Evolutionary conservation across 2,888 invertebrate genomes (phyloP), one percentile per base, ranked within the genome.

Genomic region (Plagiodera versicolora): DNA sequence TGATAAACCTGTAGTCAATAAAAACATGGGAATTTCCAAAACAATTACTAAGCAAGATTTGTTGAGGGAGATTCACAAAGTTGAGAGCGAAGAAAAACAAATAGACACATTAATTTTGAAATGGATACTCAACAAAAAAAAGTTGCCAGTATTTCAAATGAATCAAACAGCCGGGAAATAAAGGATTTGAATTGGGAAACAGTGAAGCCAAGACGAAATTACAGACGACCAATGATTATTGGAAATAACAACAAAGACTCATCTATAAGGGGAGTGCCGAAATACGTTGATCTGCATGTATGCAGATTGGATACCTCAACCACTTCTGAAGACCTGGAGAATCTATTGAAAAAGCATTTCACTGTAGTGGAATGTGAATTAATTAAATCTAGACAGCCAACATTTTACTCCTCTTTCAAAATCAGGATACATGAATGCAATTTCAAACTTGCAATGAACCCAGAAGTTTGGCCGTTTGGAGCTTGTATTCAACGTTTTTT

Each of bases 391-490:
- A 49, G 14, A 30, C 30, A 49, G 24, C 49, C 49, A 49, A 24
- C 49, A 24, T 30, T 52, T 10, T 52, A 52, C 28, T 32, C 32
- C 18, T 52, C 51, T n/a, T 52, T 52, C 20, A 28, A 28, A 50
- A 50, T 45, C 18, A 45, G 45, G 45, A 45, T 45, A 45, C 45
- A 45, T 45, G 16, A 45, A 18, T 45, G 45, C 14, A 28, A 28
- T 16, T 50, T 50, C 50, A 28, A 50, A 28, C 2, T 32, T 52
- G 35, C 51, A 19, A 52, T 52, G 51, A 35, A 52, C 18, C 51
- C 32, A 8, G 51, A 51, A n/a, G 16, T 51, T 32, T 51, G 32
- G 35, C 51, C 51, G 10, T 32, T 32, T 32, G 32, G 32, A 32
- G 32, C 32, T 2, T 32, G 32, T 32, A 11, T 45, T 45, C 45